Evolutionary conservation across 2,888 invertebrate species (phyloP).

Genomic region (Branchellion lobata): DNA sequence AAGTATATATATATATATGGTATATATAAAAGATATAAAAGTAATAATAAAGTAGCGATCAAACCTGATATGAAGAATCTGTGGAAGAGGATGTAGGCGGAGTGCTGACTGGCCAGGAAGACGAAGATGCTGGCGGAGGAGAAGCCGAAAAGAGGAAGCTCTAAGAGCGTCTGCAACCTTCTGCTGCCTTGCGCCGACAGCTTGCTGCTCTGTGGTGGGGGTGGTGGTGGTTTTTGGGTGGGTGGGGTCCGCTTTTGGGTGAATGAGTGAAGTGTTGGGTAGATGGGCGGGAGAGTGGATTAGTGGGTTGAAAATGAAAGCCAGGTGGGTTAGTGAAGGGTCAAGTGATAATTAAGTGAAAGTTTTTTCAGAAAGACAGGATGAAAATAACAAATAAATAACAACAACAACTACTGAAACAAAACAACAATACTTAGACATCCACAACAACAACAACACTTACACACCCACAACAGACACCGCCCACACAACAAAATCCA

Average conservation of each 20-base stretch:
- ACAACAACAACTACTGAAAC: neutral
- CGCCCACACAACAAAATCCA: neutral
- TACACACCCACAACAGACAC: too few species aligned
- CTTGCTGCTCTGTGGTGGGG: neutral
- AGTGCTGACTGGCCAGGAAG: constrained; percentile 10
- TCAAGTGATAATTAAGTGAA: too few species aligned
- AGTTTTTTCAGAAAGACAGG: neutral
- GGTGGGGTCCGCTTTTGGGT: neutral
- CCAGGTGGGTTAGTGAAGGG: too few species aligned
- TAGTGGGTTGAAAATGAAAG: neutral
- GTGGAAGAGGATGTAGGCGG: neutral
- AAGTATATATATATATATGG: too few species aligned
- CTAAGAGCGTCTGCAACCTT: neutral
- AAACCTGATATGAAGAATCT: constrained; percentile 2
- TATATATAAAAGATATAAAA: too few species aligned
- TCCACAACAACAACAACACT: too few species aligned
- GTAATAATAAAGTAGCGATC: too few species aligned
- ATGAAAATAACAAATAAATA: neutral
- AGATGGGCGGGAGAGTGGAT: neutral
- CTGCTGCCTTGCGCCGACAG: neutral
- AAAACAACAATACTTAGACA: too few species aligned
- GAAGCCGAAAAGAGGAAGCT: constrained; percentile 13
- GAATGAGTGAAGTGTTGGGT: neutral
- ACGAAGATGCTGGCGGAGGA: constrained; percentile 23
- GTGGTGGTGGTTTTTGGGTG: neutral